Evolutionary conservation across 2,888 invertebrate species (phyloP), one percentile per base, ranked within the genome.

Genomic region (Alentia gelatinosa): DNA sequence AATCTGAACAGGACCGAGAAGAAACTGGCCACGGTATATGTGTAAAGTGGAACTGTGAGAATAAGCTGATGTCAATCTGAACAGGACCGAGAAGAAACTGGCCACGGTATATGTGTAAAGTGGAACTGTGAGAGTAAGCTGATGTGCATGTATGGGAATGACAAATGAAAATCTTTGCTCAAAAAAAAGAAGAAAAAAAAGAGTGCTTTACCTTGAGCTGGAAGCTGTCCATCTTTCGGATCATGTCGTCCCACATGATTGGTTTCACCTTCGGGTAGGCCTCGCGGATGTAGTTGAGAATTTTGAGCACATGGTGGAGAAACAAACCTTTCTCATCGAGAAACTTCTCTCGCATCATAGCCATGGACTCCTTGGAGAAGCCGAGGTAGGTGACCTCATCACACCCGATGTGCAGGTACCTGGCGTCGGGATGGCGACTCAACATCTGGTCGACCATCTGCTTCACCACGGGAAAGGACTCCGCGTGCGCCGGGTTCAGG

Each of bases 231-330:
- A 83, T 90, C n/a, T 90, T 83, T 0, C 98, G 96, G 90, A 98
- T 95, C 98, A 98, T 98, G 95, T 98, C 98, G 94, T 98, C 98
- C 98, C 98, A 98, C 94, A 98, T 97, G 91, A 98, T 97, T 0
- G 97, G 96, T 26, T 96, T 97, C 35, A 97, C 95, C n/a, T 96
- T 96, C 0, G 95, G 95, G 96, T 97, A 97, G 86, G 96, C 97
- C 12, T 96, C 96, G 83, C 97, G 97, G n/a, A 98, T 97, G 92
- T 97, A 97, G 90, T 98, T 95, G 26, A 95, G 93, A 23, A 96
- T 94, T 42, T 94, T 92, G 30, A 92, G 92, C 5, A 96, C 94
- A 91, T 96, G 96, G 42, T 94, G 30, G 12, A 84, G 7, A 68
- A 56, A 90, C 39, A 90, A 68, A 9, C 50, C 68, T 26, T 63